Percentiles rank a stretch among this genome's conserved stretches.
phyloP scores from a whole-genome alignment of 2,113 vertebrate species.

The Thunnus maccoyii region DNA sequence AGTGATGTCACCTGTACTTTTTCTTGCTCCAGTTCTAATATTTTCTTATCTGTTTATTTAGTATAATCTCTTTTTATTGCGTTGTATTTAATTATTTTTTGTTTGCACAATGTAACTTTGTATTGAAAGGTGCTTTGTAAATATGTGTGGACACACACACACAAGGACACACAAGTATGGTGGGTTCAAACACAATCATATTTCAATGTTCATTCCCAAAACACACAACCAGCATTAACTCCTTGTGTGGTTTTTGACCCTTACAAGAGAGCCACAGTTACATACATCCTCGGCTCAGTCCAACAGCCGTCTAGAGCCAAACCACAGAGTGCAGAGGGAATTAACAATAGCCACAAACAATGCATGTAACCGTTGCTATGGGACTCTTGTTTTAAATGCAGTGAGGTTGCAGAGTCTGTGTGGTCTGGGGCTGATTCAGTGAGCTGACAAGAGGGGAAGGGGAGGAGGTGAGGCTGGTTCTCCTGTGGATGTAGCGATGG shows the following conservation, averaged over 20 bases:
- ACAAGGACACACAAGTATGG: no score
- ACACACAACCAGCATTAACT: no score
- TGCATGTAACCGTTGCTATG: slow-evolving; percentile 22
- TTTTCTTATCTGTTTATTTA: no score
- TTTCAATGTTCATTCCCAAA: no score
- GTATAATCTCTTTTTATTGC: no score
- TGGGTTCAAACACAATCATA: no score
- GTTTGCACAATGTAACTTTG: no score
- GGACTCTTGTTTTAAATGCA: slow-evolving; percentile 37
- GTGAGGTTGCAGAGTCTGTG: slow-evolving; percentile 18
- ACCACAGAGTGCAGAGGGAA: slow-evolving; percentile 33
- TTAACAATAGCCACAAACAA: slow-evolving; percentile 35
- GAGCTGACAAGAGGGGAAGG: not conserved
- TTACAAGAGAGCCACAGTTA: not conserved
- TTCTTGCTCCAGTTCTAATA: no score
- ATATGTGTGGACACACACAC: no score
- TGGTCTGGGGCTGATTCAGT: slow-evolving; percentile 35
- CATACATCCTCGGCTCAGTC: not conserved
- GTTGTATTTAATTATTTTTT: no score
- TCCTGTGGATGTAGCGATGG: slow-evolving; percentile 13
- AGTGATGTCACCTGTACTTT: no score
- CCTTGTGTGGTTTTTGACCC: not conserved
- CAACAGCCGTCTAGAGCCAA: slow-evolving; percentile 8
- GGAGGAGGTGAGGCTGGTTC: slow-evolving; percentile 3
- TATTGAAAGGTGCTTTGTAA: no score